Evolutionary conservation across 2,797 vertebrate species (phyloP).

Genomic region (Macropus fuliginosus): DNA sequence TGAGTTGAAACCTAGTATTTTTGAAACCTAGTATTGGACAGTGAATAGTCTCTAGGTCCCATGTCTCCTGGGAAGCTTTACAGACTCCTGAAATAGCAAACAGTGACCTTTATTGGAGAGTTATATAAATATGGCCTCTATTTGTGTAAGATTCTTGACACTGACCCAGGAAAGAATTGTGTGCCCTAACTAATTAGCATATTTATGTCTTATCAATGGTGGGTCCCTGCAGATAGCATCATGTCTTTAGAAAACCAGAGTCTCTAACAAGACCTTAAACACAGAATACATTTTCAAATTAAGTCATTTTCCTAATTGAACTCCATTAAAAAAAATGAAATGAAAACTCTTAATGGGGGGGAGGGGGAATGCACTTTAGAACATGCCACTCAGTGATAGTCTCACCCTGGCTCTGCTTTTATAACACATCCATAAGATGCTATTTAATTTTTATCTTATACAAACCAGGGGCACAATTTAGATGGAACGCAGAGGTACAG

Average conservation of each 20-base stretch:
- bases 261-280: slow-evolving; percentile 7
- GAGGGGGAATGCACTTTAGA: background rate
- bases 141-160: slow-evolving; percentile 15
- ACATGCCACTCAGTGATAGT: background rate
- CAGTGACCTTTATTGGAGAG: slow-evolving; percentile 35
- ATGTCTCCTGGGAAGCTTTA: slow-evolving; percentile 24
- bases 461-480: slow-evolving; percentile 39
- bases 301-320: slow-evolving; percentile 24
- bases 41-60: slow-evolving; percentile 5
- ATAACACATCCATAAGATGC: background rate
- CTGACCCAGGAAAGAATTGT: slow-evolving; percentile 20
- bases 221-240: background rate
- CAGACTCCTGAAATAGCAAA: slow-evolving; percentile 12
- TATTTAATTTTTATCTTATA: slow-evolving; percentile 41
- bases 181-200: slow-evolving; percentile 6
- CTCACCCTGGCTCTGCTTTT: background rate
- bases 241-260: slow-evolving; percentile 31
- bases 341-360: background rate
- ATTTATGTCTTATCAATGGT: background rate
- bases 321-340: slow-evolving; percentile 28
- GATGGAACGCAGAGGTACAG: background rate
- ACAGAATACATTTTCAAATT: slow-evolving; percentile 27
- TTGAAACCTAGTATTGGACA: background rate
- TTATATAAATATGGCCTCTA: slow-evolving; percentile 10
- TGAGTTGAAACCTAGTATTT: background rate